These are phyloP conservation scores for Cyanoramphus novaezelandiae DNA, from an alignment of 2,113 vertebrate species.

Conservation along the genomic window DNA sequence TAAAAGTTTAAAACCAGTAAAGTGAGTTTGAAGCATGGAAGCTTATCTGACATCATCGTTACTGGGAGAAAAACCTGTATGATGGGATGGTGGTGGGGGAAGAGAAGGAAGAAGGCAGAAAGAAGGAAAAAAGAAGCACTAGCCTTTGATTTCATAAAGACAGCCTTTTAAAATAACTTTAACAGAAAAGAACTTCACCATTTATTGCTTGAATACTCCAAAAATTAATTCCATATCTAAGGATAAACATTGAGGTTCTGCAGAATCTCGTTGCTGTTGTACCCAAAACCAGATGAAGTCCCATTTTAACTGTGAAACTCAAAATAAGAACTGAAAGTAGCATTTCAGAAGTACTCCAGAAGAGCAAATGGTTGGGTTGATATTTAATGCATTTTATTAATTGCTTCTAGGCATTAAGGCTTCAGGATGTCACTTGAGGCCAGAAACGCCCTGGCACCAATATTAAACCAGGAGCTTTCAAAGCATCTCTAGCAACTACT, in stretches of 20 bases:
- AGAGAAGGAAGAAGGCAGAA: not conserved
- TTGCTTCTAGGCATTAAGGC: not conserved
- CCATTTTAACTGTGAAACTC: not conserved
- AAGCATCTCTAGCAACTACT: not conserved
- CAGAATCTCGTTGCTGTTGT: not conserved
- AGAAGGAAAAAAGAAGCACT: not conserved
- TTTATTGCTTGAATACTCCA: not conserved
- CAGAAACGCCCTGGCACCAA: not conserved
- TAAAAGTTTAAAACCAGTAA: not conserved
- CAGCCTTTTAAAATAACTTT: not conserved
- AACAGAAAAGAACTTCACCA: not conserved
- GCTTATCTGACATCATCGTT: not conserved
- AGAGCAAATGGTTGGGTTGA: not conserved
- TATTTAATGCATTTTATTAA: not conserved
- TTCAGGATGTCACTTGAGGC: not conserved
- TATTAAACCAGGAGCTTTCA: not conserved
- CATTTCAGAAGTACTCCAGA: not conserved
- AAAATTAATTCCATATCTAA: not conserved
- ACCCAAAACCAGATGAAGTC: not conserved
- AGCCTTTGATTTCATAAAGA: not conserved
- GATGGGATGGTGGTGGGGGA: accelerated
- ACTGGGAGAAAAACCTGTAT: not conserved
- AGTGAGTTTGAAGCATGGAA: not conserved
- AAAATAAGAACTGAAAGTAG: not conserved
- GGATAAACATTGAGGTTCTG: not conserved